Evolutionary conservation across 2,797 vertebrate species (phyloP).

Genomic region (Bucorvus abyssinicus): DNA sequence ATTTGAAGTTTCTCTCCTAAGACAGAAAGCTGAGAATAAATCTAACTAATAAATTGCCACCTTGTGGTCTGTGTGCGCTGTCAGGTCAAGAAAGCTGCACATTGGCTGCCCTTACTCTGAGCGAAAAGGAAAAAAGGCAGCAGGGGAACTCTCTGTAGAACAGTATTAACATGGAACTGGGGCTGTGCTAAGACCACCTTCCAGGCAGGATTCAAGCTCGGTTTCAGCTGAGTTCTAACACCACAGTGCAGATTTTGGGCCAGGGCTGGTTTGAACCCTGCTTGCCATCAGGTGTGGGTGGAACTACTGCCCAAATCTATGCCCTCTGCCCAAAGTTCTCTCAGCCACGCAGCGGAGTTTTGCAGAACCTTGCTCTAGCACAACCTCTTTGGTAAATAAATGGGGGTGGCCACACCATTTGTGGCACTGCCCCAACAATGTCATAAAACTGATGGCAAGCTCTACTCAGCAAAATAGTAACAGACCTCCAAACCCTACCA

Average conservation of each 20-base stretch:
- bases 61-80: not conserved
- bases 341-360: not conserved
- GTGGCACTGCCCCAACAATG: not conserved
- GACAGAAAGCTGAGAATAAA: not conserved
- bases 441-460: not conserved
- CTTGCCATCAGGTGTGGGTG: not conserved
- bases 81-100: not conserved
- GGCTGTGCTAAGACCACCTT: not conserved
- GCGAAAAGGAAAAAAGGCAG: not conserved
- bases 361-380: slow-evolving; percentile 36
- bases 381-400: slow-evolving; percentile 22
- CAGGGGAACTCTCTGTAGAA: not conserved
- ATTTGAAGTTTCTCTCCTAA: not conserved
- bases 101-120: not conserved
- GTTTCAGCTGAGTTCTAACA: not conserved
- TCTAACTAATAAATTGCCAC: not conserved
- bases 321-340: slow-evolving; percentile 5
- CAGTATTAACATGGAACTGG: not conserved
- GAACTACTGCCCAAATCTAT: not conserved
- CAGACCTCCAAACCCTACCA: not conserved
- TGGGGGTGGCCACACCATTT: not conserved
- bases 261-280: not conserved
- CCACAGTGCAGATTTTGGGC: not conserved
- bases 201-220: not conserved
- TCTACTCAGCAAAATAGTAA: not conserved